A percentile compares a stretch with the other conserved stretches of the same genome.
phyloP scores from a whole-genome alignment of 2,797 vertebrate genomes.

The Ceyx erithaca region DNA sequence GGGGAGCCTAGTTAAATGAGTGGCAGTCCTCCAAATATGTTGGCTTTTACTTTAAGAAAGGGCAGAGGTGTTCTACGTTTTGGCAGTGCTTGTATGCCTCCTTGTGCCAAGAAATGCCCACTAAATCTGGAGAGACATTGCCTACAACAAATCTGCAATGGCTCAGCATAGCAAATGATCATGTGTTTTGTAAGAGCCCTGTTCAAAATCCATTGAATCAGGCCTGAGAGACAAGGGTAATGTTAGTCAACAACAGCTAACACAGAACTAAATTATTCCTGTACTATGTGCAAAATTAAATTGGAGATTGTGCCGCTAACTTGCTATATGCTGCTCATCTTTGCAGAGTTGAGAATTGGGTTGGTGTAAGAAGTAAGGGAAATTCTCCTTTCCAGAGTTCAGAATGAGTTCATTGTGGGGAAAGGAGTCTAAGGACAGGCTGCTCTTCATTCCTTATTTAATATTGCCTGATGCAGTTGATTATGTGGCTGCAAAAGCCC shows the following conservation, averaged over 20 bases:
- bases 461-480: not conserved
- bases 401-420: not conserved
- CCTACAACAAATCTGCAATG: not conserved
- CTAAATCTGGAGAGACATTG: not conserved
- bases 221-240: fast-evolving
- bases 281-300: not conserved
- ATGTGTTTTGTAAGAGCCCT: not conserved
- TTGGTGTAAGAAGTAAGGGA: not conserved
- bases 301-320: not conserved
- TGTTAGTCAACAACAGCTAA: not conserved
- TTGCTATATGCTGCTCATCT: not conserved
- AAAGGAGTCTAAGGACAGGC: not conserved
- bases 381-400: not conserved
- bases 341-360: not conserved
- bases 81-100: not conserved
- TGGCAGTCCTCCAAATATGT: not conserved
- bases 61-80: not conserved
- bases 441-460: not conserved
- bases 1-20: not conserved
- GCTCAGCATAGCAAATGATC: not conserved
- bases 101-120: not conserved
- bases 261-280: not conserved
- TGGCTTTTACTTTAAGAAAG: conserved; percentile 23
- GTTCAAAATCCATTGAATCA: not conserved
- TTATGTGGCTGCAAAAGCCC: not conserved